These are phyloP conservation scores for Watersipora subatra DNA, from an alignment of 1,140 invertebrate genomes.

Conservation along the genomic window DNA sequence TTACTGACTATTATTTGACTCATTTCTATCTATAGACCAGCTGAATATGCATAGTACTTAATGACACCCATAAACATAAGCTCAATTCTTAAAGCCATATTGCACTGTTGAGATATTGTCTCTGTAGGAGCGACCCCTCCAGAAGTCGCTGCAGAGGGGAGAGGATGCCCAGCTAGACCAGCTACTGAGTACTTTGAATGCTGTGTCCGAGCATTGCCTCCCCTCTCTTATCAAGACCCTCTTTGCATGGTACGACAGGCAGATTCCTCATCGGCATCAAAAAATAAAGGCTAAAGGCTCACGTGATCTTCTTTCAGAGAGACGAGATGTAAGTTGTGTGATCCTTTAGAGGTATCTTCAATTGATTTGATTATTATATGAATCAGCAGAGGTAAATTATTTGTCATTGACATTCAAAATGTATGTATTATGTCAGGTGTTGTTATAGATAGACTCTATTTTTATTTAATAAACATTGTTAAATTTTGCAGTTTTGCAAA, in stretches of 20 bases:
- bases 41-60: not conserved
- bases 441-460: too few species aligned
- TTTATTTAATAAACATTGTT: too few species aligned
- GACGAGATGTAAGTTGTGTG: not conserved
- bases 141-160: slow-evolving; percentile 82
- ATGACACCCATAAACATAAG: not conserved
- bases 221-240: slow-evolving; percentile 84
- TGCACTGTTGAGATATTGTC: slow-evolving; percentile 5
- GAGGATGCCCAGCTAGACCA: slow-evolving; percentile 83
- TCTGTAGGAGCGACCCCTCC: slow-evolving; percentile 62
- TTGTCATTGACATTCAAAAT: too few species aligned
- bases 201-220: slow-evolving; percentile 88
- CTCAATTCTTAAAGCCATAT: not conserved
- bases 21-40: not conserved
- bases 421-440: too few species aligned
- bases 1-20: not conserved
- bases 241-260: slow-evolving; percentile 88
- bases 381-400: too few species aligned
- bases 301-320: not conserved
- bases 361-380: too few species aligned
- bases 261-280: slow-evolving; percentile 48
- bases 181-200: slow-evolving; percentile 76
- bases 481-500: too few species aligned
- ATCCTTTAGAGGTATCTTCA: not conserved
- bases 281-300: not conserved